Evolutionary conservation across 1,140 invertebrate genomes (phyloP).

Genomic region (Pectinophora gossypiella): DNA sequence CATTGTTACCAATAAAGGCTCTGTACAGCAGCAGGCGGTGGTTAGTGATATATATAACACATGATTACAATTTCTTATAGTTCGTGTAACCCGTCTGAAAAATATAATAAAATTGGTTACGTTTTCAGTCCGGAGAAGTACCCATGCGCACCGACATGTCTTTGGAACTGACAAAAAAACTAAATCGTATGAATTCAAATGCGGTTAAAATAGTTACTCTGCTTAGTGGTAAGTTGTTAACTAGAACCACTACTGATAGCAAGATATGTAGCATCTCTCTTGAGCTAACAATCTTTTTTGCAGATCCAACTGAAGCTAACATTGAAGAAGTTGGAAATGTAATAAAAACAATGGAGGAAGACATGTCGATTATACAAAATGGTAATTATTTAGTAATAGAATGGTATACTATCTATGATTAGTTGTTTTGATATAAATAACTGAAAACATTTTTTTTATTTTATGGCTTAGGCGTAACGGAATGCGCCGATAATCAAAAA

Average conservation of each 20-base stretch:
- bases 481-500: neutral
- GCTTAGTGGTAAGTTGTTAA: slow-evolving; percentile 35
- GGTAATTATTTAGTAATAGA: neutral
- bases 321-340: slow-evolving; percentile 27
- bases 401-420: no score
- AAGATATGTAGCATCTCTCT: neutral
- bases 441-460: neutral
- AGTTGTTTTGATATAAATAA: no score
- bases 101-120: no score
- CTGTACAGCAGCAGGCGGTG: slow-evolving; percentile 27
- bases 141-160: slow-evolving; percentile 11
- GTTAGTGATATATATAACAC: no score
- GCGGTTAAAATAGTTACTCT: slow-evolving; percentile 44
- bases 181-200: slow-evolving; percentile 48
- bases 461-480: neutral
- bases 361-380: slow-evolving; percentile 12
- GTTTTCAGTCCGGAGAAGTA: slow-evolving; percentile 32
- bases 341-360: slow-evolving; percentile 25
- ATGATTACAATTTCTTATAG: no score
- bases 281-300: slow-evolving; percentile 4
- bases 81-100: no score
- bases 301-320: slow-evolving; percentile 38
- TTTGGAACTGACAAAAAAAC: slow-evolving; percentile 24
- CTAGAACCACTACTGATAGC: neutral
- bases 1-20: slow-evolving; percentile 22